Percentiles rank a stretch among this genome's conserved stretches.
Conservation (phyloP, 2,888 invertebrate genomes). For the Chorisops tibialis region DNA sequence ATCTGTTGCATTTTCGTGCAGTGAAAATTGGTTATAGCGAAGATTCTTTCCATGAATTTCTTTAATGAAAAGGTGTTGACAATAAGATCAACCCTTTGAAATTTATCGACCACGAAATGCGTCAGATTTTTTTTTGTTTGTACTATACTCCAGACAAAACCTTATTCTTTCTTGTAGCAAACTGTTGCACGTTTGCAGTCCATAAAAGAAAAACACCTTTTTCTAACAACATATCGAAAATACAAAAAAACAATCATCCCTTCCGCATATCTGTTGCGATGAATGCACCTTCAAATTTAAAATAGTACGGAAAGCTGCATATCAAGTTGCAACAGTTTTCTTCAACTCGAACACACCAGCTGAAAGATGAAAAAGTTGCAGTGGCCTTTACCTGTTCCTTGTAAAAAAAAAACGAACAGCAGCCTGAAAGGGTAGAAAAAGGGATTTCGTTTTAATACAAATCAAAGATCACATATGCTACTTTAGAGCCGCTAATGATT, state of each 20-base stretch:
- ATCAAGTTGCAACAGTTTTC: conserved; percentile 8
- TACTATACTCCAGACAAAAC: neutral
- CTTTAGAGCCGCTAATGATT: conserved; percentile 22
- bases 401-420: neutral
- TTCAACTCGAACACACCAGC: neutral
- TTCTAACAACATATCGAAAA: neutral
- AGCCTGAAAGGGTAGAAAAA: conserved; percentile 6
- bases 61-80: conserved; percentile 12
- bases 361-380: neutral
- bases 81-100: conserved; percentile 17
- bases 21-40: neutral
- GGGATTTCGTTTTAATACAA: neutral
- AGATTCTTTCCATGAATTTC: neutral
- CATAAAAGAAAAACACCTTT: neutral
- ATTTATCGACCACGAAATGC: neutral
- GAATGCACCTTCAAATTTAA: conserved; percentile 9
- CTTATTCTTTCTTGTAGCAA: neutral
- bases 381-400: neutral
- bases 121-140: too few relatives aligned
- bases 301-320: conserved; percentile 6
- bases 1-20: neutral
- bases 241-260: conserved; percentile 8
- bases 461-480: conserved; percentile 22
- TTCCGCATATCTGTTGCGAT: conserved; percentile 18
- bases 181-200: conserved; percentile 17